phyloP scores from a whole-genome alignment of 2,888 invertebrate species.

The Aphodius sticticus region DNA sequence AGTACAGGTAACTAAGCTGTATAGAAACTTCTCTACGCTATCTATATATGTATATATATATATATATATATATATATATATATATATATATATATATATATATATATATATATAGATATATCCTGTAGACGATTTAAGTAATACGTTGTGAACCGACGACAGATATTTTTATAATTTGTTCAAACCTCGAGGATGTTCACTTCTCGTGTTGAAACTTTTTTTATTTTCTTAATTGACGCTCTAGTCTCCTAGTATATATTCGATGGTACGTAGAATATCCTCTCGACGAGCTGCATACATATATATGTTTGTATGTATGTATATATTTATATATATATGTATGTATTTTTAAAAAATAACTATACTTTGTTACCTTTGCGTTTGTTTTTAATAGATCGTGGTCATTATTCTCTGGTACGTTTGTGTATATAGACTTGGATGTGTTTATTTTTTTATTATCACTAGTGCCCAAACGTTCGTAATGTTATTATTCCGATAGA shows the following conservation, averaged over 20 bases:
- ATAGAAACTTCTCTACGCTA: not conserved
- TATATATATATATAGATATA: not conserved
- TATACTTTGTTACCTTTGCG: slow-evolving; percentile 4
- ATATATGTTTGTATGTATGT: not conserved
- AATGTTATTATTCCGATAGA: no score
- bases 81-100: not conserved
- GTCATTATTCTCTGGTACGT: not conserved
- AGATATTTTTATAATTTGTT: slow-evolving; percentile 25
- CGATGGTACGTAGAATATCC: not conserved
- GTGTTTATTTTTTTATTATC: not conserved
- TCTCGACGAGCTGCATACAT: not conserved
- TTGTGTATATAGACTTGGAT: not conserved
- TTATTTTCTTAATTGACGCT: slow-evolving; percentile 21
- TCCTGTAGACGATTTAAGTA: not conserved
- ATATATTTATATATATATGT: not conserved
- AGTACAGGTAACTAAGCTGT: not conserved
- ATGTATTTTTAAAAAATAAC: not conserved
- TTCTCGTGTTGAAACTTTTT: not conserved
- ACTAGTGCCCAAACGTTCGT: not conserved
- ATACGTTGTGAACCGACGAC: not conserved
- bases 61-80: not conserved
- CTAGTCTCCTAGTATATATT: slow-evolving; percentile 18
- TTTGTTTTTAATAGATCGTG: not conserved
- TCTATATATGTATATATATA: not conserved
- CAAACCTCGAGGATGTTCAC: not conserved